Base-by-base conservation (phyloP, 2,113 vertebrate genomes). In the Mugil cephalus region DNA sequence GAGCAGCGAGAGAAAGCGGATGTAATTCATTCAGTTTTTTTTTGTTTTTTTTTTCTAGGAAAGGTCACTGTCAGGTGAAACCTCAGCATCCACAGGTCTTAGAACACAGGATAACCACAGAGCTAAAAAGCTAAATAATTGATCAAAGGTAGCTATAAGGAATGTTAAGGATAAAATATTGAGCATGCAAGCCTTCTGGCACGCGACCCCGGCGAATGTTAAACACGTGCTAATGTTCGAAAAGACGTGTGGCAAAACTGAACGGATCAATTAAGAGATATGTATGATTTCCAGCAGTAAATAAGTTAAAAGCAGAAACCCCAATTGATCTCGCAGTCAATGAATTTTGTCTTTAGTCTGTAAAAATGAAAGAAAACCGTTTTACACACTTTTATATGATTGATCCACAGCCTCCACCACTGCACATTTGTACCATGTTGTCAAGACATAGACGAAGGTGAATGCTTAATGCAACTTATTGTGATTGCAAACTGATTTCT, bases 91-190 rank as follows among this genome's bases (percentile, higher is more conserved):
- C 35, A 11, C 10, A 59, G 55, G 12, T 53, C 4, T 18, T 38
- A 30, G 51, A 4, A 18, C 15, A 38, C 2, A 51, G 12, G 8
- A 24, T 60, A 14, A 56, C 21, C 15, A 43, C 43, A n/a, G 36
- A 17, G 34, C 38, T 30, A 30, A 13, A 48, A 54, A 18, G 18
- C 21, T 77, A 46, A 79, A 88, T 77, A 61, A 74, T 64, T 54
- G 34, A 81, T 55, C 4, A 5, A 52, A 34, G 14, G 14, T 42
- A 56, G 10, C n/a, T 61, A 7, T 0, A 36, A 58, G 34, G 10
- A 66, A 60, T 42, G 35, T 53, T 30, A 6, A 34, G n/a, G 46
- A 70, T 77, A 4, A 82, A 84, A 83, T 55, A 84, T 83, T 86
- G 38, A 86, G 36, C 30, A 45, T 15, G 12, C n/a, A 12, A 48